Evolutionary conservation across 2,797 vertebrate genomes (phyloP).

Genomic region (Babyrousa celebensis): DNA sequence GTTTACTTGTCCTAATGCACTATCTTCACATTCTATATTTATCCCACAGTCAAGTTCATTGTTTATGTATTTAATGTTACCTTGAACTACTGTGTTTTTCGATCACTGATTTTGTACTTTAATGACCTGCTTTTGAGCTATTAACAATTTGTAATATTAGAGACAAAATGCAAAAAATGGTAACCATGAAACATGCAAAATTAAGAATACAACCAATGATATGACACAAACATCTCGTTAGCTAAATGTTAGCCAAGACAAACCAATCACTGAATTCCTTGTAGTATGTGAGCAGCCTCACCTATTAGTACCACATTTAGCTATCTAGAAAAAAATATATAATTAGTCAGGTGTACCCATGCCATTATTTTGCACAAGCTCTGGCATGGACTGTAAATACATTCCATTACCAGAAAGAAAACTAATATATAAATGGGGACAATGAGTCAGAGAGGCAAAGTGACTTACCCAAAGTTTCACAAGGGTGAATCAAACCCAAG

Average conservation of each 20-base stretch:
- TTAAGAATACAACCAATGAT: slow-evolving; percentile 40
- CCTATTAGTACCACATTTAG: slow-evolving; percentile 5
- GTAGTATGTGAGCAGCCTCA: neutral
- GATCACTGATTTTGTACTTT: slow-evolving; percentile 28
- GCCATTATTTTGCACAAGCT: neutral
- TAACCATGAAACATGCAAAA: slow-evolving; percentile 43
- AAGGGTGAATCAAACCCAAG: slow-evolving; percentile 36
- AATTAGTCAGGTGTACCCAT: neutral
- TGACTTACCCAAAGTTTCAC: slow-evolving; percentile 37
- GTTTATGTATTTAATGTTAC: slow-evolving; percentile 28
- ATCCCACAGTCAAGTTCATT: slow-evolving; percentile 34
- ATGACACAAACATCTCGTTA: slow-evolving; percentile 13
- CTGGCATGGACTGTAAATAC: slow-evolving; percentile 24
- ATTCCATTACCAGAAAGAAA: slow-evolving; percentile 48
- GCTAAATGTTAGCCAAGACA: slow-evolving; percentile 21
- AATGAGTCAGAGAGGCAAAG: slow-evolving; percentile 60
- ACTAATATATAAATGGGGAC: neutral
- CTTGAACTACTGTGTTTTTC: slow-evolving; percentile 46
- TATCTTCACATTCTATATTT: slow-evolving; percentile 59
- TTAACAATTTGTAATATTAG: slow-evolving; percentile 46
- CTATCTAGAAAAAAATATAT: slow-evolving; percentile 37
- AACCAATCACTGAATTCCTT: slow-evolving; percentile 25
- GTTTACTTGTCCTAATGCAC: slow-evolving; percentile 7
- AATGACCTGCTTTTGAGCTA: slow-evolving; percentile 5
- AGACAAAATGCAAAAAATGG: slow-evolving; percentile 42